Evolutionary conservation across 2,888 invertebrate species (phyloP).

Genomic region (Nomada goodeniana): DNA sequence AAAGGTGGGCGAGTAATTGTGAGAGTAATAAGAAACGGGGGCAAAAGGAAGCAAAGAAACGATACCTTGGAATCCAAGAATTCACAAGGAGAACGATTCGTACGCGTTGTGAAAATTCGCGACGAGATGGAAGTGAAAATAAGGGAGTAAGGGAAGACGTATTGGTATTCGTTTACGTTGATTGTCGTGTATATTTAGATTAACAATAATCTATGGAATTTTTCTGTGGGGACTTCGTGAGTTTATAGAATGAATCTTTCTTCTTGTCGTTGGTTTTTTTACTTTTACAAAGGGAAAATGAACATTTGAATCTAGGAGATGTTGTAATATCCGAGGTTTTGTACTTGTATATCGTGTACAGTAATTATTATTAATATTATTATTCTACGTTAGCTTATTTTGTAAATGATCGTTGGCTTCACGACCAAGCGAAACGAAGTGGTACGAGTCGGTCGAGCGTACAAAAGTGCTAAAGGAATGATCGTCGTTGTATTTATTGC

Average conservation of each 20-base stretch:
- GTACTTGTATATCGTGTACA: conserved; percentile 80
- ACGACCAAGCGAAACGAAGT: conserved; percentile 33
- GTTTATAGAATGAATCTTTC: conserved; percentile 10
- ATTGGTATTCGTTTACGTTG: conserved; percentile 31
- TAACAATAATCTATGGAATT: conserved; percentile 28
- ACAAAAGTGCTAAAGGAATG: conserved; percentile 10
- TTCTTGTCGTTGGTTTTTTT: conserved; percentile 19
- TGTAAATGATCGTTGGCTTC: conserved; percentile 55
- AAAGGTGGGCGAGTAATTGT: conserved; percentile 39
- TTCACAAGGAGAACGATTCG: conserved; percentile 14
- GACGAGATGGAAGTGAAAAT: neutral
- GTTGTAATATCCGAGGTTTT: conserved; percentile 59
- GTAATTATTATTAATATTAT: conserved; percentile 74
- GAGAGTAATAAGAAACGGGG: conserved; percentile 50
- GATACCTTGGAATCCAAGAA: conserved; percentile 34
- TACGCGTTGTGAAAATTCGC: conserved; percentile 33
- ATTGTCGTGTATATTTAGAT: conserved; percentile 29
- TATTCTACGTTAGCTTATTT: conserved; percentile 63
- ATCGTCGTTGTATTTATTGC: conserved; percentile 59
- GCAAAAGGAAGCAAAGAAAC: conserved; percentile 15
- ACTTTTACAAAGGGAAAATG: neutral
- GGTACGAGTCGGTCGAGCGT: conserved; percentile 1
- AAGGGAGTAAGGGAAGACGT: neutral
- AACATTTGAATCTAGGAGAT: conserved; percentile 12
- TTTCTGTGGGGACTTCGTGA: conserved; percentile 18